Evolutionary conservation across 2,888 invertebrate genomes (phyloP).

Genomic region (Steromphala cineraria): DNA sequence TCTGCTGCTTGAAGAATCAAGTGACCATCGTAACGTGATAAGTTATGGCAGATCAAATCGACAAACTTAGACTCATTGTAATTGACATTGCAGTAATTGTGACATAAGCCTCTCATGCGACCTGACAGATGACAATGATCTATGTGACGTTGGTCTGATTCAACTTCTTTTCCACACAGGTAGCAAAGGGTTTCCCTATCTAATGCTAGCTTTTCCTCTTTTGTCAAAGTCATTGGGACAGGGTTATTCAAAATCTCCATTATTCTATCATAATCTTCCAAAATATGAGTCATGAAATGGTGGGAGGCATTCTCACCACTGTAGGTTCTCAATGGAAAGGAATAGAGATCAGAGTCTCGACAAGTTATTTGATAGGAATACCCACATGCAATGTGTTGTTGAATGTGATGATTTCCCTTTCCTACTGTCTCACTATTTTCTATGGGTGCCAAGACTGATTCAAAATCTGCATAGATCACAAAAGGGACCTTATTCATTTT

Average conservation of each 20-base stretch:
- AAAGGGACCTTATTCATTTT: neutral
- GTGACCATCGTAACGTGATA: neutral
- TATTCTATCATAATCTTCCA: neutral
- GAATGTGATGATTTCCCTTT: neutral
- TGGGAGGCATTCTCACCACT: neutral
- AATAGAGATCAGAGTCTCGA: neutral
- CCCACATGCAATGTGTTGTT: neutral
- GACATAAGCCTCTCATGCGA: neutral
- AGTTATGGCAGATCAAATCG: neutral
- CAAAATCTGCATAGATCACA: too few relatives aligned
- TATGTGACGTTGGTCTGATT: neutral
- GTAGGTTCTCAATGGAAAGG: neutral
- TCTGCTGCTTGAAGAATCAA: neutral
- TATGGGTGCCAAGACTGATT: neutral
- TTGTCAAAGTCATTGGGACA: neutral
- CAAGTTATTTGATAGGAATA: too few relatives aligned
- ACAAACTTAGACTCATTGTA: neutral
- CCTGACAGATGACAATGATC: neutral
- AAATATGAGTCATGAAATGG: neutral
- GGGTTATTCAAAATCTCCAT: neutral
- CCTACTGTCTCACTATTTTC: neutral
- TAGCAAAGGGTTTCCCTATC: neutral
- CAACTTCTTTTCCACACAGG: neutral
- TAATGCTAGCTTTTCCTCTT: conserved; percentile 1
- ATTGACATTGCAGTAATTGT: neutral